Evolutionary conservation across 2,113 vertebrate genomes (phyloP), one percentile per base, ranked within the genome.

Genomic region (Ellobius talpinus): DNA sequence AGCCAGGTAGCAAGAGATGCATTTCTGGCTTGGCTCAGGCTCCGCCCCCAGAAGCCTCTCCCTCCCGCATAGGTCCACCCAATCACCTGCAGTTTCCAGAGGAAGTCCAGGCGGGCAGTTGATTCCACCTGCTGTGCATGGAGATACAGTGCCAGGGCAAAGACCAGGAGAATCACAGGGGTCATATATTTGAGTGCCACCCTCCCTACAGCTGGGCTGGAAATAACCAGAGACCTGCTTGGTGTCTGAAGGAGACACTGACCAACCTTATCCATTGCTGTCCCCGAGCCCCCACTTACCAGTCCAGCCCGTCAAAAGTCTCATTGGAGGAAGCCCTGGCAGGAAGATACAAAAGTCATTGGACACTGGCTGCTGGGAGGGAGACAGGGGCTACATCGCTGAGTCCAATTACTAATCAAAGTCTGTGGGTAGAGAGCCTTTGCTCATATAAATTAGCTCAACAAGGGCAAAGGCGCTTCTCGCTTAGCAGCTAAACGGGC

Each of bases 61-160:
- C 33, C 7, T 13, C 72, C 68, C 61, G 29, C 29, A 47, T 47
- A 66, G 72, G n/a, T 29, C 94, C 90, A 36, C 33, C 0, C 81
- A 78, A 70, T 77, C 99, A 99, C 99, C 99, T 99, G 99, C 96
- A 99, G 98, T 98, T 99, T 99, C 99, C 99, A 99, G 94, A 99
- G 99, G 98, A 99, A 99, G 98, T 99, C 99, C 1, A 99, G 99
- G 87, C 99, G 99, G 26, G 99, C 99, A 0, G 99, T 99, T 0
- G 99, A 99, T 97, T 99, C 99, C 9, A 99, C 99, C 98, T 99
- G 99, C 99, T 99, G 99, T 29, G 99, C 99, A 19, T 99, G 99
- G 95, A 99, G 99, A 97, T 99, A 99, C 85, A 99, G 98, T 0
- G 99, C 99, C 98, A 99, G 98, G 0, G 99, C 99, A 39, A 99